phyloP scores from a whole-genome alignment of 1,140 invertebrate species.

The Varroa destructor region DNA sequence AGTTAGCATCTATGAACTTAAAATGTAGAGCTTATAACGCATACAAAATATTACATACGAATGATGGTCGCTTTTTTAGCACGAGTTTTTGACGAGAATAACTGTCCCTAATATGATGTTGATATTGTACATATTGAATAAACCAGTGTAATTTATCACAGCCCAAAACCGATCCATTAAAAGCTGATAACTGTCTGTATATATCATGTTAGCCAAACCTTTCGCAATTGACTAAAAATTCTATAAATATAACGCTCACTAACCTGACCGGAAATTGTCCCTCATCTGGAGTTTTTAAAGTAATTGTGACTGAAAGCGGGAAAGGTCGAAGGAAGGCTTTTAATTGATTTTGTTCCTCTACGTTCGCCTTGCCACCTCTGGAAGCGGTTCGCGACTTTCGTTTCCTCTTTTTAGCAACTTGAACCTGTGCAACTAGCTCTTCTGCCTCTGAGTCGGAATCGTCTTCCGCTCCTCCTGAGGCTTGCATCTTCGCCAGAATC shows the following conservation, averaged over 20 bases:
- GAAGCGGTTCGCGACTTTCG: constrained; percentile 12
- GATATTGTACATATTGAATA: no score
- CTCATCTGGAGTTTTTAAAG: background rate
- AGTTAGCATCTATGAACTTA: no score
- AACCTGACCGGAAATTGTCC: constrained; percentile 2
- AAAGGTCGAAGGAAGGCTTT: constrained; percentile 11
- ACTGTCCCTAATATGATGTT: no score
- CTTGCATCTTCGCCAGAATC: background rate
- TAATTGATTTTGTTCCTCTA: constrained; percentile 18
- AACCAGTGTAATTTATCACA: no score
- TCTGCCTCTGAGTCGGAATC: constrained; percentile 16
- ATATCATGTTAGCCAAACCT: no score
- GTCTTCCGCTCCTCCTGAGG: background rate
- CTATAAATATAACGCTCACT: background rate
- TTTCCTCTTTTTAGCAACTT: constrained; percentile 11
- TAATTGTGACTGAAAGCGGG: constrained; percentile 10
- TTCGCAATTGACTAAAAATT: no score
- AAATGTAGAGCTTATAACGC: no score
- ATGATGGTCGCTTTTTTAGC: no score
- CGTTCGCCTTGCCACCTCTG: background rate
- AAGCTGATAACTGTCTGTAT: no score
- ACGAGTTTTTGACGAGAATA: no score
- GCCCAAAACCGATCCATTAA: no score
- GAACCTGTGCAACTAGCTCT: background rate
- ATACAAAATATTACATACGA: no score